Evolutionary conservation across 2,888 invertebrate species (phyloP), one percentile per base, ranked within the genome.

Genomic region (Dynastes maya): DNA sequence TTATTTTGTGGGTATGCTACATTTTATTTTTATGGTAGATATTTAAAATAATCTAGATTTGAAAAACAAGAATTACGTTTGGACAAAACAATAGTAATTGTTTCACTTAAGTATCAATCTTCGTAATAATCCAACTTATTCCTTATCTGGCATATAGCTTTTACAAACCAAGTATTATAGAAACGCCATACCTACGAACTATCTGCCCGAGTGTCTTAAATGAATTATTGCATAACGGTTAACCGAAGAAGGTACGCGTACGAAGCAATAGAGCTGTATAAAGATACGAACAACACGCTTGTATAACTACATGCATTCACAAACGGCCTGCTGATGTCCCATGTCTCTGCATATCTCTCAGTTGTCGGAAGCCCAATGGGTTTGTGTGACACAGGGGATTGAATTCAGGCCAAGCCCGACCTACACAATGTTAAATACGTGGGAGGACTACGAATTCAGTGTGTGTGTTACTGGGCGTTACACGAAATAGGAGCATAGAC

Each of bases 331-430:
- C 63, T 13, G 49, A 2, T 74, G 45, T 40, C 32, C 49, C n/a
- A 22, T 29, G 45, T 74, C 58, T 37, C n/a, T 29, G 49, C 61
- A 61, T 58, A 45, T 61, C 72, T 74, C 63, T 29, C 45, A 61
- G 72, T 22, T 74, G 63, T 74, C 72, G 72, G 72, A 74, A 61
- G 78, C 80, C 78, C 77, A 80, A 77, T 80, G 65, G 80, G 80
- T 81, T 77, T 81, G 65, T 81, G 80, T 80, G 80, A 80, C 80
- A 80, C 64, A 71, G 80, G 80, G 78, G 78, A 77, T 70, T 71
- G 72, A 51, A 80, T 80, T 76, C 78, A 65, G 81, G 81, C 78
- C 81, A 79, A 58, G 51, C 72, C 22, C 78, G 80, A 70, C 79
- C 79, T 67, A 77, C 68, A 63, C 72, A 74, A 74, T 74, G 72